phyloP scores from a whole-genome alignment of 2,113 vertebrate genomes.

The Rhinichthys klamathensis region DNA sequence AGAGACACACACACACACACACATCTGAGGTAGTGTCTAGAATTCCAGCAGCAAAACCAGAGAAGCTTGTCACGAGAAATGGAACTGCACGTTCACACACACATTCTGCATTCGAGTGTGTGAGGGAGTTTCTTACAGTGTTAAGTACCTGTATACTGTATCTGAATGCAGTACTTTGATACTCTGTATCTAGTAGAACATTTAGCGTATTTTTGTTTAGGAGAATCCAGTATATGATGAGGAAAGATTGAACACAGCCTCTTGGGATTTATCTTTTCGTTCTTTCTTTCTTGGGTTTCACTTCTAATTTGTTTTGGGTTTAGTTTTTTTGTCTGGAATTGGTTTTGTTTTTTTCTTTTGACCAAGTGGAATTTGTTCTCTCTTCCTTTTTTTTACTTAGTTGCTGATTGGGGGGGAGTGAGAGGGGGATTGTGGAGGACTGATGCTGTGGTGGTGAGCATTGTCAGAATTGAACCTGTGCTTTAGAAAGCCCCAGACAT shows the following conservation, averaged over 20 bases:
- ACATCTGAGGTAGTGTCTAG: conserved; percentile 29
- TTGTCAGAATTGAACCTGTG: conserved; percentile 65
- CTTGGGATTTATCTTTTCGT: conserved; percentile 70
- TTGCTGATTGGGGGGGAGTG: conserved; percentile 45
- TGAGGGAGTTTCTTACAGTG: conserved; percentile 72
- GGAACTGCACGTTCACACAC: conserved; percentile 33
- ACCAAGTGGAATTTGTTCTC: conserved; percentile 68
- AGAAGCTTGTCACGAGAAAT: conserved; percentile 17
- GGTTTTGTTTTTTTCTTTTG: conserved; percentile 59
- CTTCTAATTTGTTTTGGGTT: conserved; percentile 52
- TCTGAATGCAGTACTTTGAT: conserved; percentile 80
- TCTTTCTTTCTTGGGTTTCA: conserved; percentile 52
- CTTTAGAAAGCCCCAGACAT: conserved; percentile 71
- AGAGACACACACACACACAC: conserved; percentile 39
- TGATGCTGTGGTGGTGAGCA: conserved; percentile 52
- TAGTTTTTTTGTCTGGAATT: conserved; percentile 57
- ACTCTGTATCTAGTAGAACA: conserved; percentile 78
- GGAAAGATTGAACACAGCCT: conserved; percentile 76
- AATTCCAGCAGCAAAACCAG: conserved; percentile 32
- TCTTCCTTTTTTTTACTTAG: conserved; percentile 64
- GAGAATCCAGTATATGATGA: conserved; percentile 76
- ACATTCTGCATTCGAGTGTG: conserved; percentile 30
- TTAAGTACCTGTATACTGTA: conserved; percentile 77
- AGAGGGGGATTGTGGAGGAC: conserved; percentile 45
- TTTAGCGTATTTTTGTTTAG: conserved; percentile 77